Conservation (phyloP, 2,888 invertebrate species). For the Phalera bucephala region DNA sequence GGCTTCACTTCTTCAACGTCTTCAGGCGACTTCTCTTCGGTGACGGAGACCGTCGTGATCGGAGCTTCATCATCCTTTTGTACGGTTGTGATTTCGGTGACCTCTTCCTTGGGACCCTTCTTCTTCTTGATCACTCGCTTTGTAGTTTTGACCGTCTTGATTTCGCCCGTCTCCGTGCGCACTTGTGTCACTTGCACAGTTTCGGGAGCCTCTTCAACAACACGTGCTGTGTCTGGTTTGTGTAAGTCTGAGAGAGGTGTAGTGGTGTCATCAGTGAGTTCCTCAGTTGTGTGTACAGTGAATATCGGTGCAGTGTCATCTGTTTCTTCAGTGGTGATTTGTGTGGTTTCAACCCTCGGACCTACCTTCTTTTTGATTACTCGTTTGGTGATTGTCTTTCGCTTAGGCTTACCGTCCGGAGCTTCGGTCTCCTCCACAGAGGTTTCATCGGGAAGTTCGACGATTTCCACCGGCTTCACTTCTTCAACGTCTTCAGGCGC, state of each 20-base stretch:
- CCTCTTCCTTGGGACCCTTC: constrained; percentile 3
- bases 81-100: constrained; percentile 2
- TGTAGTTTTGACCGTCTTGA: not conserved
- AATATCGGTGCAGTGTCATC: not conserved
- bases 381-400: not conserved
- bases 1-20: constrained; percentile 7
- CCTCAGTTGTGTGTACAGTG: not conserved
- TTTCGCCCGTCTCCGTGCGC: not conserved
- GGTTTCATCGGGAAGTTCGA: not conserved
- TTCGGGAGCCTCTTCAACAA: constrained; percentile 1
- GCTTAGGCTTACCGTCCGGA: not conserved
- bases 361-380: not conserved
- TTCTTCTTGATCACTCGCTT: constrained; percentile 6
- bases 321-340: constrained; percentile 1
- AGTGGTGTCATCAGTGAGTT: not conserved
- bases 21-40: not conserved
- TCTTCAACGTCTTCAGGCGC: not conserved
- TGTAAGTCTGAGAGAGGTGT: not conserved
- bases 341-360: not conserved
- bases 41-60: not conserved
- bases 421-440: not conserved
- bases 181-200: constrained; percentile 1
- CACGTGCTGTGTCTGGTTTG: not conserved
- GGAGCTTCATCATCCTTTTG: constrained; percentile 3
- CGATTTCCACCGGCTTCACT: not conserved